Evolutionary conservation across 2,888 invertebrate species (phyloP).

Genomic region (Xestia rhomboidea): DNA sequence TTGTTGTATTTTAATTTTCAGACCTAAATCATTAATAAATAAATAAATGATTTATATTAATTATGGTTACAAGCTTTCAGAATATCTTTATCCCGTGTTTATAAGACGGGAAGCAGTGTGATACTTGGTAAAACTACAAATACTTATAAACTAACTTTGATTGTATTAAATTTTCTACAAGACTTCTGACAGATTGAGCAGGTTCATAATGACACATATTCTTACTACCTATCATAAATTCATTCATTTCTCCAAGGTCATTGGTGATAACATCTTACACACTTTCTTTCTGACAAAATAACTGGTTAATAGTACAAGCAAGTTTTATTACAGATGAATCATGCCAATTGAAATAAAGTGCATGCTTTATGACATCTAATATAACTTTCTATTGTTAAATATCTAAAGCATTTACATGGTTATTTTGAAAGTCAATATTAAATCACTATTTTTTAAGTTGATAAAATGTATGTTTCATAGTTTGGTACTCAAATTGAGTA

Average conservation of each 20-base stretch:
- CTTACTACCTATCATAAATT: slow-evolving; percentile 30
- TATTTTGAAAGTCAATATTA: slow-evolving; percentile 1
- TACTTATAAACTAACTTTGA: neutral
- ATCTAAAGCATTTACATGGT: slow-evolving; percentile 13
- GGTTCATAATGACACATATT: slow-evolving; percentile 20
- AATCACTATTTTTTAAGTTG: neutral
- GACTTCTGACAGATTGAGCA: neutral
- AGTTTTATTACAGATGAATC: neutral
- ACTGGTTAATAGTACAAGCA: neutral
- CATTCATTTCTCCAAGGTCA: slow-evolving; percentile 33
- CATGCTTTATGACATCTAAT: slow-evolving; percentile 18
- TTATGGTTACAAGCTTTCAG: neutral
- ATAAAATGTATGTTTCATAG: neutral
- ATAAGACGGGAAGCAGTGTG: neutral
- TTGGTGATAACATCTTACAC: slow-evolving; percentile 33
- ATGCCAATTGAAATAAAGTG: slow-evolving; percentile 4
- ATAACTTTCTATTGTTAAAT: slow-evolving; percentile 35
- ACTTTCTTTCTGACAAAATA: neutral
- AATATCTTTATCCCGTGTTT: slow-evolving; percentile 1
- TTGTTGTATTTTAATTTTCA: neutral
- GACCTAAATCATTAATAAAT: neutral
- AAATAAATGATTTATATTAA: neutral
- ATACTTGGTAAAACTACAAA: neutral
- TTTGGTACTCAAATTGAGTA: slow-evolving; percentile 2
- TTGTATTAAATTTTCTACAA: neutral